Conservation (phyloP, 2,113 vertebrate species). For the Sigmodon hispidus region DNA sequence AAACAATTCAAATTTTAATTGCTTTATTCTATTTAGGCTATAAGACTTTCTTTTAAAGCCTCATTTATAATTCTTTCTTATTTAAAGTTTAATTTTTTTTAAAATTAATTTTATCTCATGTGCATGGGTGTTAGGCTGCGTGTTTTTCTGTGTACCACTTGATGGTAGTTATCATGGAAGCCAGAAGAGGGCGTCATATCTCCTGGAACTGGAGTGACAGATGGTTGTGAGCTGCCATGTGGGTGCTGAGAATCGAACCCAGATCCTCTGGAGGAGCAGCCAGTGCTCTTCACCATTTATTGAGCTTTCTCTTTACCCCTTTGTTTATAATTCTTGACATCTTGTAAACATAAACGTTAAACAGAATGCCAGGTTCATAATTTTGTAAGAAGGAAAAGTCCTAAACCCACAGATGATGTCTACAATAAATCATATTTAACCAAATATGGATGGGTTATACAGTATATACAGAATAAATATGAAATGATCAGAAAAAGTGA, state of each 20-base stretch:
- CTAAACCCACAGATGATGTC: neutral
- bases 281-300: neutral
- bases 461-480: neutral
- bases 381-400: conserved; percentile 11
- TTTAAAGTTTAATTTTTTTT: neutral
- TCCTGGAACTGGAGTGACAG: neutral
- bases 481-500: neutral
- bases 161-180: neutral
- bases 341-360: conserved; percentile 42
- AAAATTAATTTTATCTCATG: neutral
- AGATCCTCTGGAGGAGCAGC: neutral
- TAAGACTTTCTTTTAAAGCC: neutral
- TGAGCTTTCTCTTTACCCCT: neutral
- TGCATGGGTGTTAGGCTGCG: neutral
- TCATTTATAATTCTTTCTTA: neutral
- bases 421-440: conserved; percentile 6
- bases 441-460: neutral
- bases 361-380: neutral
- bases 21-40: neutral
- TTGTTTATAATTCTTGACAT: conserved; percentile 29
- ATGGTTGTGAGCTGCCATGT: neutral
- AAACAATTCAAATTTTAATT: neutral
- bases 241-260: neutral
- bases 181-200: neutral
- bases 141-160: neutral